phyloP scores from a whole-genome alignment of 2,888 invertebrate species.

The Venustoraphidia nigricollis region DNA sequence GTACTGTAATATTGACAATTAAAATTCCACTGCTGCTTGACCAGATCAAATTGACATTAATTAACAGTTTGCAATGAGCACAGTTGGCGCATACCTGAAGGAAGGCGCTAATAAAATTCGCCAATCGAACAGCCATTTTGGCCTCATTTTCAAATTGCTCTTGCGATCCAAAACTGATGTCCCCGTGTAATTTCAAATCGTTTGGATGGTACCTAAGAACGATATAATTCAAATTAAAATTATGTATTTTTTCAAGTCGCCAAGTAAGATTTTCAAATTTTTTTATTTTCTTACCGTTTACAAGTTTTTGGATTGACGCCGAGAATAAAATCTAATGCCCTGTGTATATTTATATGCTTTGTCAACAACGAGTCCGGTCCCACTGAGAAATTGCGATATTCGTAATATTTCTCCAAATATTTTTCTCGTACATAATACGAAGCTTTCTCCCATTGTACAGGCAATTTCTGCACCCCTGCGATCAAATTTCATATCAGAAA shows the following conservation, averaged over 20 bases:
- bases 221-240: constrained; percentile 6
- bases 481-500: constrained; percentile 2
- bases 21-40: too few relatives aligned
- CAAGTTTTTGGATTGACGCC: constrained; percentile 43
- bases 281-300: constrained; percentile 22
- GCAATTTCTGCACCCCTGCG: constrained; percentile 71
- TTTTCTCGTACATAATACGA: constrained; percentile 52
- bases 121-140: constrained; percentile 86
- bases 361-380: constrained; percentile 51
- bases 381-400: constrained; percentile 53
- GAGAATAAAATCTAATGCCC: constrained; percentile 60
- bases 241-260: neutral
- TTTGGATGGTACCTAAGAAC: constrained; percentile 48
- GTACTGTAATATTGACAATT: too few relatives aligned
- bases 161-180: constrained; percentile 72
- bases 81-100: constrained; percentile 45
- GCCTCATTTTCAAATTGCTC: constrained; percentile 90
- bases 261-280: neutral
- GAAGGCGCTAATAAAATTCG: constrained; percentile 92
- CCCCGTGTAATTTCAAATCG: constrained; percentile 68
- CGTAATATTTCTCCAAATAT: constrained; percentile 55
- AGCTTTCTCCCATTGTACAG: constrained; percentile 68
- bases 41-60: too few relatives aligned
- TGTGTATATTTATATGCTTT: constrained; percentile 57
- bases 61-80: too few relatives aligned